Percentiles rank a stretch among this genome's conserved stretches.
These are phyloP conservation scores for Patiria miniata DNA, from an alignment of 35 echinoderm and acorn worm species.

Conservation along the genomic window DNA sequence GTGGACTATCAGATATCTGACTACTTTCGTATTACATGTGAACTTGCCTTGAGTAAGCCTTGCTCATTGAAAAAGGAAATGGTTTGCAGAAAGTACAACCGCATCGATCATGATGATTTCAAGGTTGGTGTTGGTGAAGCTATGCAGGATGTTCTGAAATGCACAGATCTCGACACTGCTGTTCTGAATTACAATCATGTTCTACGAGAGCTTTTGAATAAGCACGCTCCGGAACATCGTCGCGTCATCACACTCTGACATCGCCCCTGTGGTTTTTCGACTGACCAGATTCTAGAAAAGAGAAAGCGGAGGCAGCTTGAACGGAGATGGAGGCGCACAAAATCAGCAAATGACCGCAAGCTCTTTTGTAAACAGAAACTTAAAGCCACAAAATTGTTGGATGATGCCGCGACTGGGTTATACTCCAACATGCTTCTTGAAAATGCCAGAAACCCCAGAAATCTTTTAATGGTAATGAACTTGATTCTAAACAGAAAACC, in stretches of 20 bases:
- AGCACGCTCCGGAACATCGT: neutral
- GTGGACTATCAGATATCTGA: neutral
- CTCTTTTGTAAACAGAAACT: neutral
- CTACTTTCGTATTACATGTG: neutral
- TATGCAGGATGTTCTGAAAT: neutral
- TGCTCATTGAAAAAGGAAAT: too few relatives aligned
- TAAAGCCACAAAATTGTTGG: neutral
- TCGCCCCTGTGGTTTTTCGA: neutral
- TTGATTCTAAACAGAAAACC: neutral
- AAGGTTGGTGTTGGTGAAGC: neutral
- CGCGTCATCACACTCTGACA: neutral
- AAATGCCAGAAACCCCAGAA: too few relatives aligned
- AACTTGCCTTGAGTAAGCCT: neutral
- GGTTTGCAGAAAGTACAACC: neutral
- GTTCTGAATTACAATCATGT: neutral
- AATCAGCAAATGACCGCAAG: neutral
- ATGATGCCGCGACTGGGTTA: neutral
- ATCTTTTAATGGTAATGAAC: neutral
- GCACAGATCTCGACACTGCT: neutral
- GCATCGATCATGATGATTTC: neutral
- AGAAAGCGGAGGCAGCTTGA: neutral
- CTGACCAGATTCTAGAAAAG: neutral
- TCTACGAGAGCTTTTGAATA: neutral
- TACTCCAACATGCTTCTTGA: neutral
- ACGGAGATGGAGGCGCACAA: constrained; percentile 2